Base-by-base conservation (phyloP, 2,888 invertebrate species). In the Sepioteuthis lessoniana region DNA sequence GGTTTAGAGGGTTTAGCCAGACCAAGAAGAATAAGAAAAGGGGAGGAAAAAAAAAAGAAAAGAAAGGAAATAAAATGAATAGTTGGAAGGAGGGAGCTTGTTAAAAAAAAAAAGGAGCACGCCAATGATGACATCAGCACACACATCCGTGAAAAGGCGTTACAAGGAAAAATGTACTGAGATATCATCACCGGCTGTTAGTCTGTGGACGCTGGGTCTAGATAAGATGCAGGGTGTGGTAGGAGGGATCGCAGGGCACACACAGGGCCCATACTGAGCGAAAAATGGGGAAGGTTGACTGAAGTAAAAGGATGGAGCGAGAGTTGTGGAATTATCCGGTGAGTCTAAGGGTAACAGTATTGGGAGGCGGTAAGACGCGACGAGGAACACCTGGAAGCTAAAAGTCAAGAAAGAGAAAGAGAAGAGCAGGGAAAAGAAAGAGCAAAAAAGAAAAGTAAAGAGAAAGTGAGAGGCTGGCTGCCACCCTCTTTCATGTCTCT, bases 361-460 rank as follows among this genome's bases (percentile, higher is more conserved):
- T 35, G 76, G n/a, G n/a, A 0, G 76, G 25, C n/a, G 76, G 55
- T 0, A 21, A 76, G 35, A 76, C n/a, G 35, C 76, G 76, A 76
- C 76, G 76, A 76, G 76, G 76, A 76, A 76, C 76, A 76, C 76
- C 76, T 76, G 76, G 76, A 76, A 76, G n/a, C n/a, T n/a, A 16
- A 76, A 76, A 76, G 5, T 1, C 1, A 60, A 60, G 31, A 7
- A 25, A 4, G 31, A 31, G 0, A 31, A 25, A 55, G 25, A 55
- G 55, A 16, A 19, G n/a, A n/a, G 13, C 13, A 19, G 10, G 8
- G 1, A 19, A 19, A n/a, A 76, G 13, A n/a, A 60, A 25, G 25
- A 25, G n/a, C 10, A 31, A n/a, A 76, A 19, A 76, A 16, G n/a
- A 31, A 28, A 7, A 76, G 19, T 5, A n/a, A 76, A 76, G n/a